phyloP scores from a whole-genome alignment of 2,113 vertebrate species.

The Emydocephalus ijimae region DNA sequence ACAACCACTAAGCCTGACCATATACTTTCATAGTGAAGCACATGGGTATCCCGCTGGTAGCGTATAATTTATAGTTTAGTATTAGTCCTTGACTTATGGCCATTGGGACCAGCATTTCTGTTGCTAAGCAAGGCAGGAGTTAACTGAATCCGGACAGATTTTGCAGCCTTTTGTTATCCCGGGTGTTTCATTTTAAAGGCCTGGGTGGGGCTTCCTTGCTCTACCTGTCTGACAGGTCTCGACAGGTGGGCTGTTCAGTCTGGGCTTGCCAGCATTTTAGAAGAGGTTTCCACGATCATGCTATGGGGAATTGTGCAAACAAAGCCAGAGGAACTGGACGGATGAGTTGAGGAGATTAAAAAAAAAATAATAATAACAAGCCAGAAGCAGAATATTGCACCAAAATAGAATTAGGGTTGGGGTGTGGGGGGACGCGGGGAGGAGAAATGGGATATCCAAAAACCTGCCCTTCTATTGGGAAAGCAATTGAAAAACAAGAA shows the following conservation, averaged over 20 bases:
- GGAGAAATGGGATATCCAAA: neutral
- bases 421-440: neutral
- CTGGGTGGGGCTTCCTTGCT: neutral
- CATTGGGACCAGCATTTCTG: too few species aligned
- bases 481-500: neutral
- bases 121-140: too few species aligned
- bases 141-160: too few species aligned
- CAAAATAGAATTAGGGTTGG: neutral
- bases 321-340: neutral
- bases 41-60: too few species aligned
- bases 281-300: neutral
- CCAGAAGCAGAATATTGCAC: neutral
- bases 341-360: neutral
- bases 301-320: neutral
- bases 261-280: neutral
- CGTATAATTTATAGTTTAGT: too few species aligned
- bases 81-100: too few species aligned
- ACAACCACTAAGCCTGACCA: too few species aligned
- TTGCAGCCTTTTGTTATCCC: neutral
- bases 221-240: neutral
- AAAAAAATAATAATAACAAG: neutral
- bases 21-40: too few species aligned
- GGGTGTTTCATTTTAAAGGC: neutral
- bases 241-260: neutral
- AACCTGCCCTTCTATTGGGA: neutral